Conservation (phyloP, 2,888 invertebrate species). For the Boloria euphrosyne region DNA sequence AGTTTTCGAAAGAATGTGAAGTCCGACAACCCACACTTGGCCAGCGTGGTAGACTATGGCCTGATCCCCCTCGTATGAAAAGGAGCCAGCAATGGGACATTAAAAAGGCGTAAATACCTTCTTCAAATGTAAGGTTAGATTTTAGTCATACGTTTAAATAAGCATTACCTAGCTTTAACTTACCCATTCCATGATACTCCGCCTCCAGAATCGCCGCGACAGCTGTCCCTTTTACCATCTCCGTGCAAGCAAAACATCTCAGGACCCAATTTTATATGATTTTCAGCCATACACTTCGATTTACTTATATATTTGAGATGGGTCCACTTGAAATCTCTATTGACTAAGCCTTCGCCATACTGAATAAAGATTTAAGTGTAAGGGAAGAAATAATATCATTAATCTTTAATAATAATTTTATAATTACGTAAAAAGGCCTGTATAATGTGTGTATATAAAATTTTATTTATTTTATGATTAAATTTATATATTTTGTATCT, state of each 20-base stretch:
- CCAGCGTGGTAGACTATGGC: no score
- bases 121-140: not conserved
- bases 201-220: slow-evolving; percentile 54
- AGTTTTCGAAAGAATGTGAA: no score
- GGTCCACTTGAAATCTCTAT: slow-evolving; percentile 41
- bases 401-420: no score
- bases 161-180: slow-evolving; percentile 22
- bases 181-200: slow-evolving; percentile 52
- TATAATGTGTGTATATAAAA: no score
- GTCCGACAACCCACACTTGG: no score
- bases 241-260: slow-evolving; percentile 55
- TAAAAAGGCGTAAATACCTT: not conserved
- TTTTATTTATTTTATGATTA: no score
- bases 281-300: slow-evolving; percentile 42
- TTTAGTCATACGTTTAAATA: not conserved
- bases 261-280: slow-evolving; percentile 38
- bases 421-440: no score
- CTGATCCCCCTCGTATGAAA: no score
- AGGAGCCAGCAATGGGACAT: no score
- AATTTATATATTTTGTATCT: no score
- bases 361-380: slow-evolving; percentile 29
- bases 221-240: slow-evolving; percentile 49
- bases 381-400: no score
- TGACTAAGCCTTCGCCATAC: slow-evolving; percentile 40
- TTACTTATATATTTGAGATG: slow-evolving; percentile 43